A percentile compares a stretch with the other conserved stretches of the same genome.
These are phyloP conservation scores for Hoplostethus atlanticus DNA, from an alignment of 2,797 vertebrate genomes.

Conservation along the genomic window DNA sequence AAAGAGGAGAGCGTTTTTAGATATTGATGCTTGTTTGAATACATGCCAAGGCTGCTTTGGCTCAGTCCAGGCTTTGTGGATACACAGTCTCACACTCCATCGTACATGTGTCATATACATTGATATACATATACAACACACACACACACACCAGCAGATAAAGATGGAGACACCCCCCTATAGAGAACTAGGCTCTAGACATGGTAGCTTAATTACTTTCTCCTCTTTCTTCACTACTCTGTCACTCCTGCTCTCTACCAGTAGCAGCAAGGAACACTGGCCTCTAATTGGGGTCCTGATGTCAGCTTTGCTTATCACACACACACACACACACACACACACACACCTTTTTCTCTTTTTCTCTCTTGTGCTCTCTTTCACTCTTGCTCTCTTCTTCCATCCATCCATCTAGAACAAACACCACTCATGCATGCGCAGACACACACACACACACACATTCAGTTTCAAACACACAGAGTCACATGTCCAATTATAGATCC, in stretches of 20 bases:
- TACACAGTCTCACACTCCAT: neutral
- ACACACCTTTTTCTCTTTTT: conserved; percentile 26
- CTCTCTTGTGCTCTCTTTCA: conserved; percentile 26
- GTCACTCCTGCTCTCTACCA: conserved; percentile 37
- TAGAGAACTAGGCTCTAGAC: conserved; percentile 35
- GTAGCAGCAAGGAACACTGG: conserved; percentile 37
- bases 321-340: conserved; percentile 29
- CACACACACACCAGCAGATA: neutral
- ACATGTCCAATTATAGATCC: conserved; percentile 58
- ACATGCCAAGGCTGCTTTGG: neutral
- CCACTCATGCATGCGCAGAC: neutral
- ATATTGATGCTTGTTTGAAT: too few relatives aligned
- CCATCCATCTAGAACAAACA: conserved; percentile 52
- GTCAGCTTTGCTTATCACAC: conserved; percentile 71
- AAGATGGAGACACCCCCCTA: neutral
- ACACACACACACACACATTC: neutral
- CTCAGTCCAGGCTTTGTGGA: conserved; percentile 3
- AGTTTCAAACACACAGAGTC: conserved; percentile 14
- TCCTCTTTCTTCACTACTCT: conserved; percentile 35
- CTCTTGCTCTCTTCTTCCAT: conserved; percentile 33
- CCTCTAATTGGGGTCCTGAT: conserved; percentile 81
- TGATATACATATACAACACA: neutral
- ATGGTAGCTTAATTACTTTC: conserved; percentile 64
- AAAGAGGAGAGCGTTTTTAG: neutral
- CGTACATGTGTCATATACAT: conserved; percentile 6